These are phyloP conservation scores for Pogonus chalceus DNA, from an alignment of 1,140 invertebrate species.

Conservation along the genomic window DNA sequence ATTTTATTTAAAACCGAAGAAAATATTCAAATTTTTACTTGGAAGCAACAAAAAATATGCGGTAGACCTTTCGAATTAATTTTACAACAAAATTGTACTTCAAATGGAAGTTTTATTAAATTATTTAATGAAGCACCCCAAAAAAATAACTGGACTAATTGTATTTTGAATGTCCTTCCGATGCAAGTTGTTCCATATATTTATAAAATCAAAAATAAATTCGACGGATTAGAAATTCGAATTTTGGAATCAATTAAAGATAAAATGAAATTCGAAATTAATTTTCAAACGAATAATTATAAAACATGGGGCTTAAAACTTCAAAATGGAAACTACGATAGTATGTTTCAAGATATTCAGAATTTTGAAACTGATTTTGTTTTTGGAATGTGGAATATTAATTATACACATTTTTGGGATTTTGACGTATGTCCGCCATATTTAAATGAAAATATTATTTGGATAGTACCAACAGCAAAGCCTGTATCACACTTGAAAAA, in stretches of 20 bases:
- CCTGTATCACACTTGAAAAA: neutral
- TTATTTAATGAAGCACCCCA: neutral
- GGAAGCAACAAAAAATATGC: neutral
- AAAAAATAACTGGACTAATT: neutral
- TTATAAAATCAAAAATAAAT: neutral
- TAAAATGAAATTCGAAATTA: neutral
- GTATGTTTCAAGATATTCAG: neutral
- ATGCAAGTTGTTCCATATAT: neutral
- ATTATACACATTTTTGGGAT: neutral
- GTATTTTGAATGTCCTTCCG: neutral
- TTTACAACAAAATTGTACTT: neutral
- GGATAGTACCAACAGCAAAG: neutral
- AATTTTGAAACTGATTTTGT: neutral
- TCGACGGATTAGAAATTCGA: neutral
- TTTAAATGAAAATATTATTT: neutral
- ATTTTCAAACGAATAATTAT: neutral
- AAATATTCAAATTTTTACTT: neutral
- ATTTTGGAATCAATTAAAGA: neutral
- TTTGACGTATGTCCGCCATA: neutral
- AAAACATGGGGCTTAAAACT: neutral
- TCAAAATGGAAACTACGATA: neutral
- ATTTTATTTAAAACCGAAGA: neutral
- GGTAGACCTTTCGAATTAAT: neutral
- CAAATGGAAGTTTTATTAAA: neutral
- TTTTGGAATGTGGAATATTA: neutral